phyloP scores from a whole-genome alignment of 2,888 invertebrate species.

The Pecten maximus region DNA sequence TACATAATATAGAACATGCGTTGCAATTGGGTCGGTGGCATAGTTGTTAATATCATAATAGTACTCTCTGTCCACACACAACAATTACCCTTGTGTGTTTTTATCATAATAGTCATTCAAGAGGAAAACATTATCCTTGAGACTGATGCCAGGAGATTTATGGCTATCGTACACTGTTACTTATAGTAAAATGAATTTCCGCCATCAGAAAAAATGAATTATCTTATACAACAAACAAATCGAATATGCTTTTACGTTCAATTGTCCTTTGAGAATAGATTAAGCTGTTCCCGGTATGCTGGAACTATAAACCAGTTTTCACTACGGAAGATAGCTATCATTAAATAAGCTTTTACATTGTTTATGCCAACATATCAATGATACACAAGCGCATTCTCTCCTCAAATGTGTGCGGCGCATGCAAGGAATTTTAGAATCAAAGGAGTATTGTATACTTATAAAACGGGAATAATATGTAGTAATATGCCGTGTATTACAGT shows the following conservation, averaged over 20 bases:
- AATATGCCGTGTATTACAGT: not conserved
- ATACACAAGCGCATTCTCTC: not conserved
- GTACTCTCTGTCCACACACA: not conserved
- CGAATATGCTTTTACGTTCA: slow-evolving; percentile 4
- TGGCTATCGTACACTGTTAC: not conserved
- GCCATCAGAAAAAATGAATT: slow-evolving; percentile 18
- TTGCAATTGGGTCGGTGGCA: not conserved
- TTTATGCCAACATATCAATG: not conserved
- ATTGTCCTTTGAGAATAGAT: slow-evolving; percentile 20
- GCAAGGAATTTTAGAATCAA: not conserved
- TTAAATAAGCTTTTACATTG: not conserved
- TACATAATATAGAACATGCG: not conserved
- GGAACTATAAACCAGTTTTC: not conserved
- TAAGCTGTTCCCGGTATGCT: not conserved
- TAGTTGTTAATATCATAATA: not conserved
- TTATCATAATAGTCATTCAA: not conserved
- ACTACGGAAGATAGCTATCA: not conserved
- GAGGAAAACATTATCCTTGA: slow-evolving; percentile 17
- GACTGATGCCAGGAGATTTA: slow-evolving; percentile 1
- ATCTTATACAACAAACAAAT: slow-evolving; percentile 26
- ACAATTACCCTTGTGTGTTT: not conserved
- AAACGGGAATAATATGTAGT: not conserved
- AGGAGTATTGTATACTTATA: not conserved
- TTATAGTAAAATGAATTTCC: slow-evolving; percentile 11
- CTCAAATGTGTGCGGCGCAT: not conserved